Conservation (phyloP, 2,113 vertebrate species). For the Tor tambroides region DNA sequence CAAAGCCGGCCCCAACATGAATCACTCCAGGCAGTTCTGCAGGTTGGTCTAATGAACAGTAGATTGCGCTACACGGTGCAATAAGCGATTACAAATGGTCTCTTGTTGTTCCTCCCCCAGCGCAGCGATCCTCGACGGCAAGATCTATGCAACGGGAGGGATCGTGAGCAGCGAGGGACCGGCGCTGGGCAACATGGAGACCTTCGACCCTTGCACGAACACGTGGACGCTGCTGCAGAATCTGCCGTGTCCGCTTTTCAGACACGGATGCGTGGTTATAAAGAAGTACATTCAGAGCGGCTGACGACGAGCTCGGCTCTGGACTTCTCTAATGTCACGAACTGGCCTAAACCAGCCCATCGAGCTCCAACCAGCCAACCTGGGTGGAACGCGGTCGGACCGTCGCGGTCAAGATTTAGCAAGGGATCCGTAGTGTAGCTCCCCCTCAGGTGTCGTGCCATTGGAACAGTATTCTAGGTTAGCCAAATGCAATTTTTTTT, state of each 20-base stretch:
- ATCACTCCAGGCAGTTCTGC: constrained; percentile 99
- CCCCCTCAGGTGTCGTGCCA: constrained; percentile 43
- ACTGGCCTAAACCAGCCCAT: constrained; percentile 19
- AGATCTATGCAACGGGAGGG: constrained; percentile 94
- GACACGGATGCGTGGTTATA: constrained; percentile 97
- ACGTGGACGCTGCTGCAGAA: constrained; percentile 93
- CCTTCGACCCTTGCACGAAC: constrained; percentile 89
- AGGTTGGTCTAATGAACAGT: constrained; percentile 77
- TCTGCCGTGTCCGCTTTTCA: constrained; percentile 96
- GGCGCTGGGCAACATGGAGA: constrained; percentile 96
- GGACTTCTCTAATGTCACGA: constrained; percentile 29
- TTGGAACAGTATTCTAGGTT: constrained; percentile 27
- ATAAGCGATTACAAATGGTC: constrained; percentile 13
- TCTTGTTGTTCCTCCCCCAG: constrained; percentile 65
- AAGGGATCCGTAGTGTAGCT: constrained; percentile 45
- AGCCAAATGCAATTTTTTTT: neutral
- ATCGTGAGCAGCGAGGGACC: constrained; percentile 98
- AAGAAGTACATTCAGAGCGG: constrained; percentile 99
- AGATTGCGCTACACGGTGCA: neutral
- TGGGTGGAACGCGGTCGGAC: constrained; percentile 26
- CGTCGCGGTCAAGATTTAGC: constrained; percentile 38
- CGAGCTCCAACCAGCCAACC: constrained; percentile 20
- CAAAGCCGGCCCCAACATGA: constrained; percentile 99
- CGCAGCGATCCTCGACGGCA: constrained; percentile 93
- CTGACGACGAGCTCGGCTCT: constrained; percentile 71